phyloP scores from a whole-genome alignment of 1,140 invertebrate genomes.

The Ceratina japonica region DNA sequence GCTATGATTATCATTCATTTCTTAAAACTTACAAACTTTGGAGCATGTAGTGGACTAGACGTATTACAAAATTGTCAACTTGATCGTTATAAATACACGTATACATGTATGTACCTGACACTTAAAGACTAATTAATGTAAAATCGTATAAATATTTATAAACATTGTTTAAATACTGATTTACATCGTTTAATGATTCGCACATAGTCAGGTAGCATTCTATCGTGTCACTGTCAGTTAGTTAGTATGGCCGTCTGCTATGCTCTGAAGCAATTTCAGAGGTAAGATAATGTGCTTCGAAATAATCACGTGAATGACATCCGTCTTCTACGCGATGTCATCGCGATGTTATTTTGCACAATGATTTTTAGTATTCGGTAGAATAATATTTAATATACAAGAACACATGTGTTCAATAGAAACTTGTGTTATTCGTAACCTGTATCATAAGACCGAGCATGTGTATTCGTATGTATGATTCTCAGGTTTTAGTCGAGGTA shows the following conservation, averaged over 20 bases:
- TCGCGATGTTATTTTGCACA: constrained; percentile 8
- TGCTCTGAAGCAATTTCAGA: constrained; percentile 48
- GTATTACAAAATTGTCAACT: too few relatives aligned
- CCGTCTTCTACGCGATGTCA: neutral
- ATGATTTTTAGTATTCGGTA: constrained; percentile 11
- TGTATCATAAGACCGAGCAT: neutral
- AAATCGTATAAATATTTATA: neutral
- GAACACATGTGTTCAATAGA: neutral
- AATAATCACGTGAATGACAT: neutral
- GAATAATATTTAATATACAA: neutral
- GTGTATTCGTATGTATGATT: neutral
- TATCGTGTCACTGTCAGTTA: neutral
- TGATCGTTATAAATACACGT: neutral
- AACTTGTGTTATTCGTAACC: too few relatives aligned
- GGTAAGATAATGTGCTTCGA: constrained; percentile 33
- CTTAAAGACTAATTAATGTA: neutral
- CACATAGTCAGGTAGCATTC: neutral
- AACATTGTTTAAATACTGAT: neutral
- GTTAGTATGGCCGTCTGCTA: constrained; percentile 44
- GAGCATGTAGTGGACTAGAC: too few relatives aligned
- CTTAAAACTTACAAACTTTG: too few relatives aligned
- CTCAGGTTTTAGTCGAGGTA: constrained; percentile 18
- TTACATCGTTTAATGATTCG: neutral
- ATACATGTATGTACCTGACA: neutral
- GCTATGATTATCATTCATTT: neutral